Percentiles rank a stretch among this genome's conserved stretches.
Evolutionary conservation across 2,797 vertebrate genomes (phyloP).

Genomic region (Mus minutoides): DNA sequence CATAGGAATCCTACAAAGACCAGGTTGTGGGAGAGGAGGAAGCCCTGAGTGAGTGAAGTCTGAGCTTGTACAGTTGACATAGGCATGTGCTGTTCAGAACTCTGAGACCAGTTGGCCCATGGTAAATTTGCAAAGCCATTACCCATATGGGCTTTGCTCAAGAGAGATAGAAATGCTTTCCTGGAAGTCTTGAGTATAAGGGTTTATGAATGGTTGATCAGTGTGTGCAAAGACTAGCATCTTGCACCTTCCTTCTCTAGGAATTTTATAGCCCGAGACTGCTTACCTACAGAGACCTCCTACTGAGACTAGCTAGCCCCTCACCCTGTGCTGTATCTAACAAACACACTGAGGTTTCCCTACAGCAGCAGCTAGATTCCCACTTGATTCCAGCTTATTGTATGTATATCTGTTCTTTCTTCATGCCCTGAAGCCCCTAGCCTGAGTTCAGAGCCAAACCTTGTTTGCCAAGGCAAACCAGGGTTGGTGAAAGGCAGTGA

Average conservation of each 20-base stretch:
- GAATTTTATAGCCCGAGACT: not conserved
- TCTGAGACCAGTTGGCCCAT: not conserved
- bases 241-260: not conserved
- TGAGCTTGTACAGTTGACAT: not conserved
- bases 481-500: constrained; percentile 37
- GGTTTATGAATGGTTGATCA: not conserved
- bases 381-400: not conserved
- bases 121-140: not conserved
- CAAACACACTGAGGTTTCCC: not conserved
- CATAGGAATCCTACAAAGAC: constrained; percentile 6
- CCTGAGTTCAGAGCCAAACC: not conserved
- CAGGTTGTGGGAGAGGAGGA: not conserved
- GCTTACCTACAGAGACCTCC: not conserved
- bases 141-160: not conserved
- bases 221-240: not conserved
- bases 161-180: not conserved
- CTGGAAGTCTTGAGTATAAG: not conserved
- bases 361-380: not conserved
- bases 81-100: not conserved
- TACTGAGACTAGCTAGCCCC: not conserved
- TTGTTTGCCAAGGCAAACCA: not conserved
- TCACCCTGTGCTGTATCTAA: not conserved
- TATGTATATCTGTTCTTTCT: not conserved
- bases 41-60: not conserved
- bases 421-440: not conserved